phyloP scores from a whole-genome alignment of 1,140 invertebrate genomes.

The Cotesia typhae region DNA sequence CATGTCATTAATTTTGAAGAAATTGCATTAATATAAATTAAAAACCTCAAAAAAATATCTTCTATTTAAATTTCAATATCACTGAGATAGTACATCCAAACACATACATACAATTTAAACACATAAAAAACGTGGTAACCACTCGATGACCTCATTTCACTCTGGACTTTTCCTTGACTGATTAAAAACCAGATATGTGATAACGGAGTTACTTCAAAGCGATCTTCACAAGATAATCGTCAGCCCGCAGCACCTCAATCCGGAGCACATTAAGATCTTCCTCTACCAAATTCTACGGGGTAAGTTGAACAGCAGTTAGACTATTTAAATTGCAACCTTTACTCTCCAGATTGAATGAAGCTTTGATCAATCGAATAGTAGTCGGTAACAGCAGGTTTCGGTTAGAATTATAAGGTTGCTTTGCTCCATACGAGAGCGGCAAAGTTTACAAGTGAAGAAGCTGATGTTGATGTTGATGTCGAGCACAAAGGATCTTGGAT shows the following conservation, averaged over 20 bases:
- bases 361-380: too few relatives aligned
- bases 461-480: neutral
- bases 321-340: neutral
- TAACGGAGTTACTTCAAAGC: constrained; percentile 98
- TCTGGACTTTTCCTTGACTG: constrained; percentile 68
- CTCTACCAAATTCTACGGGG: constrained; percentile 99
- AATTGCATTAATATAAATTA: too few relatives aligned
- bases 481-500: neutral
- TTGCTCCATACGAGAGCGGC: too few relatives aligned
- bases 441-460: too few relatives aligned
- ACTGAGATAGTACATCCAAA: too few relatives aligned
- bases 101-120: neutral
- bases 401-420: too few relatives aligned
- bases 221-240: constrained; percentile 99
- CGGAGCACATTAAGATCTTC: constrained; percentile 99
- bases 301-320: constrained; percentile 65
- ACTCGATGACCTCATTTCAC: constrained; percentile 5
- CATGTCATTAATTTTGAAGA: too few relatives aligned
- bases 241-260: constrained; percentile 95
- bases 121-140: too few relatives aligned
- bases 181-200: constrained; percentile 85
- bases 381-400: too few relatives aligned
- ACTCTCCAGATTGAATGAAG: neutral
- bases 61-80: too few relatives aligned
- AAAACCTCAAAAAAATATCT: too few relatives aligned